phyloP scores from a whole-genome alignment of 2,797 vertebrate species.

The Neopelma chrysocephalum region DNA sequence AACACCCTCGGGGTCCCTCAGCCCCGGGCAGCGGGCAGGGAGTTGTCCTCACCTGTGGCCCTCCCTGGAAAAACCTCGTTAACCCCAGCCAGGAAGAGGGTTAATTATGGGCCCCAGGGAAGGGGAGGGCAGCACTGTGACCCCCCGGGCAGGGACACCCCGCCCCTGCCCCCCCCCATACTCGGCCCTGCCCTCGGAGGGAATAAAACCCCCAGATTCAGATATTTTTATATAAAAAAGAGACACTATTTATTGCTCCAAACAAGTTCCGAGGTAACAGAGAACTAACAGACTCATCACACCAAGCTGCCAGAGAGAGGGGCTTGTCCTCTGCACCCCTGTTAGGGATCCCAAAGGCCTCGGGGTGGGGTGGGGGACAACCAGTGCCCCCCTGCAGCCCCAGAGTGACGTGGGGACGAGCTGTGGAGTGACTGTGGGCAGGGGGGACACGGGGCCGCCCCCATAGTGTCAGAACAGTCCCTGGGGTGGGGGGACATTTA shows the following conservation, averaged over 20 bases:
- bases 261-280: neutral
- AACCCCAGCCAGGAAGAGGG: neutral
- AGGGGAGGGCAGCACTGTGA: neutral
- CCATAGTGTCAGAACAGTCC: no score
- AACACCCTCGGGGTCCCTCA: neutral
- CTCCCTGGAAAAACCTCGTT: neutral
- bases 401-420: rapidly evolving
- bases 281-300: neutral
- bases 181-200: neutral
- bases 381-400: neutral
- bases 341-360: neutral
- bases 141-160: neutral
- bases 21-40: neutral
- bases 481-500: neutral
- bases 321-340: neutral
- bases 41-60: neutral
- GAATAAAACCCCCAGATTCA: neutral
- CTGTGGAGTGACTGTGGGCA: neutral
- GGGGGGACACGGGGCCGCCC: neutral
- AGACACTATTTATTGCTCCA: neutral
- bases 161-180: neutral
- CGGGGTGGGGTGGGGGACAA: rapidly evolving
- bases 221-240: neutral
- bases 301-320: rapidly evolving
- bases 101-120: neutral